phyloP scores from a whole-genome alignment of 1,140 invertebrate species.

The Bombus terrestris region DNA sequence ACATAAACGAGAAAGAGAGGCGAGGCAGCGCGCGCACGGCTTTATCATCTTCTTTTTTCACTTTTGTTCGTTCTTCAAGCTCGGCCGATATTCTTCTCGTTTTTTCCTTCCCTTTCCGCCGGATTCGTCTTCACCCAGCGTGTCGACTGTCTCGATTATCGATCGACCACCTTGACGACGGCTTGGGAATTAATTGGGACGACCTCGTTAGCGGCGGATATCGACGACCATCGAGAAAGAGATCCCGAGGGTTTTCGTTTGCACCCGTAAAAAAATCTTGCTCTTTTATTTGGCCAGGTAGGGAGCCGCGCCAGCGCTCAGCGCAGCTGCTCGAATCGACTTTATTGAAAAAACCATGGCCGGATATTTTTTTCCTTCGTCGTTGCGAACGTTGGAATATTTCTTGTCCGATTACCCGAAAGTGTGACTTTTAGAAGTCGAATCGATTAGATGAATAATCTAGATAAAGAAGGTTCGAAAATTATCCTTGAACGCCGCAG shows the following conservation, averaged over 20 bases:
- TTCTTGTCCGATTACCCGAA: not conserved
- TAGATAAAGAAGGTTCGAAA: not conserved
- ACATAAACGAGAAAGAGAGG: conserved; percentile 24
- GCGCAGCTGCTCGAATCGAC: conserved; percentile 44
- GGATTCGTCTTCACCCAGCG: conserved; percentile 60
- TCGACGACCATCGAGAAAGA: conserved; percentile 57
- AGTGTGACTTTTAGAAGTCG: not conserved
- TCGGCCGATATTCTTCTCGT: conserved; percentile 23
- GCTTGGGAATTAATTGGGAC: conserved; percentile 66
- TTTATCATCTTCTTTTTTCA: not conserved
- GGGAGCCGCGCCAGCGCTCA: not conserved
- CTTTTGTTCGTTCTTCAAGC: not conserved
- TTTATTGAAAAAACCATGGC: conserved; percentile 22
- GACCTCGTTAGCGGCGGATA: conserved; percentile 66
- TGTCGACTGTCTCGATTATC: conserved; percentile 64
- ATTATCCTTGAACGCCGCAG: no score
- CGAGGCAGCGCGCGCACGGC: not conserved
- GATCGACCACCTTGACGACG: conserved; percentile 60
- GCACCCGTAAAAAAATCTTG: conserved; percentile 56
- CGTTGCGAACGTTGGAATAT: not conserved
- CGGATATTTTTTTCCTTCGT: not conserved
- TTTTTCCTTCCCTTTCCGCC: conserved; percentile 43
- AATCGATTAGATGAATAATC: not conserved
- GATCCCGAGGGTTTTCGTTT: conserved; percentile 49
- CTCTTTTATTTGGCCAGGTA: conserved; percentile 55